Evolutionary conservation across 2,888 invertebrate genomes (phyloP).

Genomic region (Petrolisthes manimaculis): DNA sequence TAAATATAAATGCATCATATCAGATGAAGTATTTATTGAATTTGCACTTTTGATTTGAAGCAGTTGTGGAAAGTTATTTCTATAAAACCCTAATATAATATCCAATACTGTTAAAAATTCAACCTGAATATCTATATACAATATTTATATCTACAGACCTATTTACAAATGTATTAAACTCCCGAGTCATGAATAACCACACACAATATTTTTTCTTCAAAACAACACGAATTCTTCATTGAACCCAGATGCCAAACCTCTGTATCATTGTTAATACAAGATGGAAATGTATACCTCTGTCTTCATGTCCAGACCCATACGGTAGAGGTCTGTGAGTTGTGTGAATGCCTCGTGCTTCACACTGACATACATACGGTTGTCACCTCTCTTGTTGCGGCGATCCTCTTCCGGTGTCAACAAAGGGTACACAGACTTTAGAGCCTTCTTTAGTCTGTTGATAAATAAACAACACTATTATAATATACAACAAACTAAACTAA

Average conservation of each 20-base stretch:
- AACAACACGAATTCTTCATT: neutral
- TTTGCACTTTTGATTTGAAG: too few species aligned
- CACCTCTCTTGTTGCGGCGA: slow-evolving; percentile 86
- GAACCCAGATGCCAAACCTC: neutral
- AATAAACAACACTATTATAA: neutral
- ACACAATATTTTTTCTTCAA: neutral
- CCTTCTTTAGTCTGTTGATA: slow-evolving; percentile 79
- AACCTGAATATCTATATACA: too few species aligned
- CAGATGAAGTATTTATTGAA: too few species aligned
- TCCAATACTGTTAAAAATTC: too few species aligned
- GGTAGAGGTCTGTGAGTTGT: slow-evolving; percentile 80
- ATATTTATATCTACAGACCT: too few species aligned
- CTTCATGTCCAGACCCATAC: slow-evolving; percentile 77
- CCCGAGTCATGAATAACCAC: too few species aligned
- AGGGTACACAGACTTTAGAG: slow-evolving; percentile 84
- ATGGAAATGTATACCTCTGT: slow-evolving; percentile 68
- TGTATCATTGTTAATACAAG: neutral
- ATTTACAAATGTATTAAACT: too few species aligned
- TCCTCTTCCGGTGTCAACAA: slow-evolving; percentile 87
- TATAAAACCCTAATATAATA: too few species aligned
- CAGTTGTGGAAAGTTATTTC: too few species aligned
- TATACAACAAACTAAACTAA: neutral
- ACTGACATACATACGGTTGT: slow-evolving; percentile 90
- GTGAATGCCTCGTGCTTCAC: slow-evolving; percentile 79
- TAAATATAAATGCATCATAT: neutral